Base-by-base conservation (phyloP, 2,113 vertebrate species). In the Lophura nycthemera region DNA sequence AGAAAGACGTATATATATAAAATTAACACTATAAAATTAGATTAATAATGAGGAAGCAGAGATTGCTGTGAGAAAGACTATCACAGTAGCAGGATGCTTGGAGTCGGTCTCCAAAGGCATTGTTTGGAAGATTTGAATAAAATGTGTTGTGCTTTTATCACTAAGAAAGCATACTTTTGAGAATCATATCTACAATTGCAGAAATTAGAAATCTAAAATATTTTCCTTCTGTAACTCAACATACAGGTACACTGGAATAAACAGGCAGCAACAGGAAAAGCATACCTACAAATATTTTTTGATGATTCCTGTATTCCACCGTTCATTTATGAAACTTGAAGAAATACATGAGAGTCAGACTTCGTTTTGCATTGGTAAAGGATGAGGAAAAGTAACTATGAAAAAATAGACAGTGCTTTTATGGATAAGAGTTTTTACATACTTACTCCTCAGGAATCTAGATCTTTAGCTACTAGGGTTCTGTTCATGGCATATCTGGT, bases 91-190 rank as follows among this genome's bases (percentile, higher is more conserved):
- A 47, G 24, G 3, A 71, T 48, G 57, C 78, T 87, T 67, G 12
- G 10, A 54, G 21, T 47, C 34, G 56, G 9, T 60, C 19, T 86
- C 24, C 24, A 83, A 90, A 76, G n/a, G 13, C 10, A 50, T 22
- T 48, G 30, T 36, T 21, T 50, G 1, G 8, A 10, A 1, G 0
- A 61, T 73, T 80, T 20, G 80, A 85, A 45, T 50, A 83, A 74
- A 84, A 34, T 14, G 17, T 30, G 29, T 56, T 75, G 6, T 54
- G 27, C 27, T 54, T 54, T 67, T 50, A 34, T 4, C 5, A 34
- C 2, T 36, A 43, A 29, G 50, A 73, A n/a, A 9, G 0, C 5
- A 25, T 45, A 25, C 2, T 69, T 75, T 69, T 2, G 20, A 20
- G n/a, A 82, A 61, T 40, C 5, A 63, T 71, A 19, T 1, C 27